phyloP scores from a whole-genome alignment of 2,797 vertebrate species.

The Alosa sapidissima region DNA sequence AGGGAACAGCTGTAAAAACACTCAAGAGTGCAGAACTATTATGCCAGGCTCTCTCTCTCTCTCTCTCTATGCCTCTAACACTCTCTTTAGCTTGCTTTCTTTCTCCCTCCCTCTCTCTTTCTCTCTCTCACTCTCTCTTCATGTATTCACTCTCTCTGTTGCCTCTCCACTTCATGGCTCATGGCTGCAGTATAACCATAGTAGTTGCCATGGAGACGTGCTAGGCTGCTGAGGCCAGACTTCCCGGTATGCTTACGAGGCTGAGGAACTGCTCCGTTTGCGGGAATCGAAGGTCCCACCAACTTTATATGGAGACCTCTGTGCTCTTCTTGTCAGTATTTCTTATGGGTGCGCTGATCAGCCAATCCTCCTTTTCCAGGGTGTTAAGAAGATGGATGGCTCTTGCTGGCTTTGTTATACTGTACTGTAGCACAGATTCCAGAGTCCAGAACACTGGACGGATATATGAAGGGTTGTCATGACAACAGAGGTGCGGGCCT shows the following conservation, averaged over 20 bases:
- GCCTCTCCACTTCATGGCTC: not conserved
- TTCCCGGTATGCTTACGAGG: not conserved
- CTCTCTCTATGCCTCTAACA: not conserved
- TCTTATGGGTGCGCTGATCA: not conserved
- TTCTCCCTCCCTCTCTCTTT: not conserved
- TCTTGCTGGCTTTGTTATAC: not conserved
- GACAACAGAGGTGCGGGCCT: not conserved
- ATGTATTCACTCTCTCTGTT: not conserved
- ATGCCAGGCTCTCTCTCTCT: conserved; percentile 13
- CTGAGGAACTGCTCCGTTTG: not conserved
- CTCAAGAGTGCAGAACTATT: not conserved
- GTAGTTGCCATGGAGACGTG: not conserved
- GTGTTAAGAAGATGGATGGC: not conserved
- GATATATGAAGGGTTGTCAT: not conserved
- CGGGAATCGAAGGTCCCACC: conserved; percentile 3
- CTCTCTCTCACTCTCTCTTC: not conserved
- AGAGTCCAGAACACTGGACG: not conserved
- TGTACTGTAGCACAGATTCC: not conserved
- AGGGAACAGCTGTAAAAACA: conserved; percentile 24
- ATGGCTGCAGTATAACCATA: not conserved
- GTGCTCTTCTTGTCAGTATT: not conserved
- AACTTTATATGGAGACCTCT: not conserved
- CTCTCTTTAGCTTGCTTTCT: not conserved
- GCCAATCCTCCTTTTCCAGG: not conserved
- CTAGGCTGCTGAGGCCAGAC: not conserved